Percentiles rank a stretch among this genome's conserved stretches.
Conservation (phyloP, 2,797 vertebrate genomes). For the Miichthys miiuy region DNA sequence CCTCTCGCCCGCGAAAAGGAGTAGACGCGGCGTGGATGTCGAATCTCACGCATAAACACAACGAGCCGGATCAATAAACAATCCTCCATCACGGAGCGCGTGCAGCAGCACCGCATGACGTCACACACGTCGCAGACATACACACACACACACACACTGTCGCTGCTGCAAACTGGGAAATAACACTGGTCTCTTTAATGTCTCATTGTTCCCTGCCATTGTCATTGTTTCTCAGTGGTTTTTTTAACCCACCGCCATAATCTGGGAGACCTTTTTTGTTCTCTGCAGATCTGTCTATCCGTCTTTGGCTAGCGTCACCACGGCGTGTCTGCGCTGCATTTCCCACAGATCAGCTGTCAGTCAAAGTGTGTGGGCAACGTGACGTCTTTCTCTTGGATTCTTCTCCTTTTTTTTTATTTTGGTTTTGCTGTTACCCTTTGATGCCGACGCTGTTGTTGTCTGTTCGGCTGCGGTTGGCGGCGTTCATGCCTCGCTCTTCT, state of each 20-base stretch:
- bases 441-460: constrained; percentile 58
- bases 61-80: constrained; percentile 78
- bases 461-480: constrained; percentile 15
- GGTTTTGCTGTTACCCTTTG: constrained; percentile 41
- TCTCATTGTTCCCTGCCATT: constrained; percentile 29
- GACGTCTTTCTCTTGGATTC: constrained; percentile 41
- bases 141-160: constrained; percentile 6
- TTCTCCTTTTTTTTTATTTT: background rate
- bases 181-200: constrained; percentile 26
- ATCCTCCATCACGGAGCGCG: constrained; percentile 48
- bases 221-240: constrained; percentile 30
- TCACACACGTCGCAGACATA: constrained; percentile 39
- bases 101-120: constrained; percentile 52
- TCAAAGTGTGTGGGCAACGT: constrained; percentile 56
- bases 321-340: constrained; percentile 38
- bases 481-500: constrained; percentile 37
- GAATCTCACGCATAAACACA: constrained; percentile 73
- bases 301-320: constrained; percentile 26
- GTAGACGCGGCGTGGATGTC: constrained; percentile 73
- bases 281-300: constrained; percentile 40
- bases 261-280: constrained; percentile 51
- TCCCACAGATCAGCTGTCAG: constrained; percentile 64
- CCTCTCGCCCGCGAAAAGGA: constrained; percentile 68
- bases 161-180: constrained; percentile 41
- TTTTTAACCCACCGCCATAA: background rate